These are phyloP conservation scores for Desmophyllum pertusum DNA, from an alignment of 92 coral and sea anemone species.

Conservation along the genomic window DNA sequence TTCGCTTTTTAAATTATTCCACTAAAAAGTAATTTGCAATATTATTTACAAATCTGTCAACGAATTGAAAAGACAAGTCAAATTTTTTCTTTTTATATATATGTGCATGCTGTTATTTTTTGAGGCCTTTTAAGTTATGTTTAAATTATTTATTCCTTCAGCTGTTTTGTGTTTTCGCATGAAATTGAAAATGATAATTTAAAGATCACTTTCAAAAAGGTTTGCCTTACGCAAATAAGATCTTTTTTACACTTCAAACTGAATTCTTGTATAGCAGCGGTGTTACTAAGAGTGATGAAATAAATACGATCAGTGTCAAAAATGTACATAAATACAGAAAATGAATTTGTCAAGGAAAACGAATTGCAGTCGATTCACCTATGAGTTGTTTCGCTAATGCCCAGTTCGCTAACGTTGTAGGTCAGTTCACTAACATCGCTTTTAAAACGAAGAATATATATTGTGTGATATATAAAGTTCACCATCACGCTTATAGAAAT, in stretches of 20 bases:
- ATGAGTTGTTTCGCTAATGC: too few relatives aligned
- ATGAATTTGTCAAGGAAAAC: too few relatives aligned
- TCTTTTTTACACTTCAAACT: background rate
- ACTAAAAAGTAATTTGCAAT: background rate
- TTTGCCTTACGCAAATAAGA: background rate
- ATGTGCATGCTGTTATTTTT: background rate
- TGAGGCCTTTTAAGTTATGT: background rate
- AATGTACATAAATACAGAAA: background rate
- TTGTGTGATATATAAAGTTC: too few relatives aligned
- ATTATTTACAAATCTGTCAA: background rate
- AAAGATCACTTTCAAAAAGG: background rate
- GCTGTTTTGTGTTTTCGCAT: background rate
- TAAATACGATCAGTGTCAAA: background rate
- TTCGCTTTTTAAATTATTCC: background rate
- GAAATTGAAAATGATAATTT: background rate
- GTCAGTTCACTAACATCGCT: too few relatives aligned
- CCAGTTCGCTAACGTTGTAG: too few relatives aligned
- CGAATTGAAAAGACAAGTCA: background rate
- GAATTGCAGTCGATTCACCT: too few relatives aligned
- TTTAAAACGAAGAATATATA: too few relatives aligned
- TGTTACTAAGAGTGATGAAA: background rate
- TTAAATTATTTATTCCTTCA: conserved; percentile 9
- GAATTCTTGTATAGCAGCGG: background rate
- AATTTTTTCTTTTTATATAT: conserved; percentile 1
- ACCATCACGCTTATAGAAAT: too few relatives aligned